Base-by-base conservation (phyloP, 2,888 invertebrate species). In the Lamellibrachia satsuma region DNA sequence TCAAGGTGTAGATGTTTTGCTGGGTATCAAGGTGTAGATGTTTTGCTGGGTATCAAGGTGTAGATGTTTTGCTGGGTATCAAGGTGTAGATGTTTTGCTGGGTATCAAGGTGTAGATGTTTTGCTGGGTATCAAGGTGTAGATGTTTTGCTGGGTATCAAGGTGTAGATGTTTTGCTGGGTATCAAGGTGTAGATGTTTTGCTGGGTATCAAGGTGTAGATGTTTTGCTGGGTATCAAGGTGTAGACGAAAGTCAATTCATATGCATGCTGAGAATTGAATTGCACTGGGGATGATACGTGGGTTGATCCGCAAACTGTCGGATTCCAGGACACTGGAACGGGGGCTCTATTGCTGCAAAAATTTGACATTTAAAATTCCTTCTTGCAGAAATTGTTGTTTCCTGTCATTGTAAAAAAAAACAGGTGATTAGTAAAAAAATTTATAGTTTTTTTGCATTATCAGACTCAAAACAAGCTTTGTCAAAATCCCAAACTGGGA, bases 201-300 rank as follows among this genome's bases (percentile, higher is more conserved):
- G 22, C 15, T 15, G 22, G 22, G 22, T 6, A 75, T 6, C n/a
- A 22, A n/a, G 3, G 22, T 75, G 75, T 3, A 75, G 22, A 75
- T 22, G n/a, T 15, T 22, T 22, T 75, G 22, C 15, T 15, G 22
- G 22, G 22, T 6, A 75, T 6, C n/a, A 22, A n/a, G 3, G 22
- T 75, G 75, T 3, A 75, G 22, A 75, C 0, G 15, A 22, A 75
- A 22, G 75, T 75, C 75, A 75, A 75, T 75, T 75, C 75, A 75
- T 75, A 75, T 75, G 15, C 75, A 75, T 75, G 75, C 15, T 75
- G 75, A 75, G 75, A 75, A 75, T 75, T 75, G 75, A n/a, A 75
- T 75, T 75, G 75, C 75, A 75, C 11, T n/a, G 6, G 75, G 22
- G 22, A n/a, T 22, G 75, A 75, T 75, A 75, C 22, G 15, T 75